phyloP scores from a whole-genome alignment of 2,113 vertebrate genomes.

The Syngnathus scovelli region DNA sequence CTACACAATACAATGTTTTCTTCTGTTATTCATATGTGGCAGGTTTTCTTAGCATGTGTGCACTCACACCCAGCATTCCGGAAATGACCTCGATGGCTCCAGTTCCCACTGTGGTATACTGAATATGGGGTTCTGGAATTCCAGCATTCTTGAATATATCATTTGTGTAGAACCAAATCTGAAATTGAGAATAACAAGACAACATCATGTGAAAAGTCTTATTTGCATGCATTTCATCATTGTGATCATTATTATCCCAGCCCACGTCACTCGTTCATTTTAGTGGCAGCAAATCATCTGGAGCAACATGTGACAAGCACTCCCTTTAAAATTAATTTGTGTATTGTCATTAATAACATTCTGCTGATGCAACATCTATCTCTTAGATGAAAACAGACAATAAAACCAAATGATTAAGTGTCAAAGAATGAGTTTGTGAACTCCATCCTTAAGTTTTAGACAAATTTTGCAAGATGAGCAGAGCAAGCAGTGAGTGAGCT shows the following conservation, averaged over 20 bases:
- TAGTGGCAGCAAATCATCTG: conserved; percentile 50
- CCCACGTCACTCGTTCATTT: conserved; percentile 40
- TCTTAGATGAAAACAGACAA: conserved; percentile 34
- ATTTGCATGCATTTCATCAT: conserved; percentile 46
- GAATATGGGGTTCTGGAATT: conserved; percentile 72
- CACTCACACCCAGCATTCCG: conserved; percentile 80
- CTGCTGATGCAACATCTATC: conserved; percentile 62
- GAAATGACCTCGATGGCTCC: conserved; percentile 80
- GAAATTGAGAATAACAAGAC: conserved; percentile 37
- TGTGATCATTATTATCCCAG: conserved; percentile 38
- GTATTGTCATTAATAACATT: conserved; percentile 66
- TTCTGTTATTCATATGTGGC: neutral
- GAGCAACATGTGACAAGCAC: conserved; percentile 52
- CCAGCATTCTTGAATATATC: conserved; percentile 79
- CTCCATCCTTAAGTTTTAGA: neutral
- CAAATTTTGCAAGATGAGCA: neutral
- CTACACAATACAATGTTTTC: neutral
- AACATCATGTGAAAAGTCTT: neutral
- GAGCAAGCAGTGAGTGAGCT: neutral
- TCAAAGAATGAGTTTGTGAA: neutral
- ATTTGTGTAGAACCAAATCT: conserved; percentile 96
- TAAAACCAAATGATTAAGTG: neutral
- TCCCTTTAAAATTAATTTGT: conserved; percentile 66
- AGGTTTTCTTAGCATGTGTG: neutral
- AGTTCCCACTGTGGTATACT: conserved; percentile 82